Base-by-base conservation (phyloP, 2,797 vertebrate genomes). In the Melanotaenia parkinsoni region DNA sequence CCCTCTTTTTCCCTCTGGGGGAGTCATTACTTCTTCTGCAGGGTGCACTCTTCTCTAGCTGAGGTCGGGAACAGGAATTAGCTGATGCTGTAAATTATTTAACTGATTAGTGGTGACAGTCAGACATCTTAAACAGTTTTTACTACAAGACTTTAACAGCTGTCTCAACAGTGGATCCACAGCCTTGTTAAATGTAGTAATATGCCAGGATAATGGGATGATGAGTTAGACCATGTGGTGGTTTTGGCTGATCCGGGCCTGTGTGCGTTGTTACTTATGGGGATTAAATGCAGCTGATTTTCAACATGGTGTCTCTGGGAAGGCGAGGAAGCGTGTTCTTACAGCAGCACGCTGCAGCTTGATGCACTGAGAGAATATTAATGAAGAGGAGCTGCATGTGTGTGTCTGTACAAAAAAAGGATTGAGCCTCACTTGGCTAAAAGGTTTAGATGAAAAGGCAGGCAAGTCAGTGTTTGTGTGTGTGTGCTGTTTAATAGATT, bases 401-500 rank as follows among this genome's bases (percentile, higher is more conserved):
- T 72, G 62, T 45, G 38, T 64, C n/a, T 2, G 26, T 53, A 5
- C n/a, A 22, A 67, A 58, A 60, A 57, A 57, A 12, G 38, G 76
- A 54, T 53, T 37, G 47, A 26, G 59, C 38, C 58, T 75, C 64
- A 72, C 50, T 56, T 16, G 10, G 63, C 45, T 68, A 61, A 84
- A 78, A 71, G 57, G 45, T 70, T 58, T 38, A 62, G 68, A 77
- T 59, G 51, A 71, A 32, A 43, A 54, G 32, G 20, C 32, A 74
- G 35, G 62, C 8, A 45, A 13, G 43, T 59, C 22, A 54, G 37
- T 28, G 63, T 22, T 37, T 37, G 67, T 33, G 66, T 35, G 35
- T 32, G 56, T 26, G 40, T 40, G 82, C 64, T 86, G 84, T 87
- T 88, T 80, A 86, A 84, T 75, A 76, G 85, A 90, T 85, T 85